Percentiles rank a stretch among this genome's conserved stretches.
Evolutionary conservation across 1,140 invertebrate species (phyloP).

Genomic region (Scylla paramamosain): DNA sequence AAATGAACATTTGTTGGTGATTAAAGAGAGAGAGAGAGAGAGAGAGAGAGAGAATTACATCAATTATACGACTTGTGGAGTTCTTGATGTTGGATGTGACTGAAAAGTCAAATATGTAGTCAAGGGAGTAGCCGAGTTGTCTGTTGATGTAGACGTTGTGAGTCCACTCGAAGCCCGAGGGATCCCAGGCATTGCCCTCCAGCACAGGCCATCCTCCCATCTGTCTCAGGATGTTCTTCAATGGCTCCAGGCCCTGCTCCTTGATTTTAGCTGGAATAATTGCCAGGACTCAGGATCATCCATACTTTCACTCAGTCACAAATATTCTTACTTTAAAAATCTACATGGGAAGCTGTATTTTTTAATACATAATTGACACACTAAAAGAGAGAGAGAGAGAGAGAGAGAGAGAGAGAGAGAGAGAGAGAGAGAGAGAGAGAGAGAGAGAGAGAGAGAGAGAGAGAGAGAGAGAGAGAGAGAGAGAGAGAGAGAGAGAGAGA

Average conservation of each 20-base stretch:
- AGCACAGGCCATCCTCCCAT: constrained; percentile 95
- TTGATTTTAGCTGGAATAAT: constrained; percentile 86
- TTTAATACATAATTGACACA: too few species aligned
- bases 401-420: not conserved
- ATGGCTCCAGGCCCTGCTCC: constrained; percentile 85
- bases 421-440: not conserved
- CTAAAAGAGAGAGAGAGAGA: too few species aligned
- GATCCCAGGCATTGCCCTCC: constrained; percentile 88
- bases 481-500: not conserved
- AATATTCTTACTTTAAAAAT: not conserved
- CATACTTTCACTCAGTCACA: not conserved
- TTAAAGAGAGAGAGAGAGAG: too few species aligned
- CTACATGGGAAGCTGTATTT: too few species aligned
- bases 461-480: not conserved
- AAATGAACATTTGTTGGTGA: too few species aligned
- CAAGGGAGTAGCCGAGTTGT: constrained; percentile 89
- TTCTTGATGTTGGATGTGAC: constrained; percentile 95
- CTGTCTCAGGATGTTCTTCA: constrained; percentile 86
- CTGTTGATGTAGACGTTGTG: constrained; percentile 91
- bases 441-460: not conserved
- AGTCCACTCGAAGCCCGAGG: constrained; percentile 88
- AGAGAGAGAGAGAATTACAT: constrained; percentile 84
- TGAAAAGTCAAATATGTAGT: constrained; percentile 96
- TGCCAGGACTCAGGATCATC: not conserved
- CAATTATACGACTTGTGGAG: constrained; percentile 90